Evolutionary conservation across 2,888 invertebrate genomes (phyloP), one percentile per base, ranked within the genome.

Genomic region (Iselma pallidipennis): DNA sequence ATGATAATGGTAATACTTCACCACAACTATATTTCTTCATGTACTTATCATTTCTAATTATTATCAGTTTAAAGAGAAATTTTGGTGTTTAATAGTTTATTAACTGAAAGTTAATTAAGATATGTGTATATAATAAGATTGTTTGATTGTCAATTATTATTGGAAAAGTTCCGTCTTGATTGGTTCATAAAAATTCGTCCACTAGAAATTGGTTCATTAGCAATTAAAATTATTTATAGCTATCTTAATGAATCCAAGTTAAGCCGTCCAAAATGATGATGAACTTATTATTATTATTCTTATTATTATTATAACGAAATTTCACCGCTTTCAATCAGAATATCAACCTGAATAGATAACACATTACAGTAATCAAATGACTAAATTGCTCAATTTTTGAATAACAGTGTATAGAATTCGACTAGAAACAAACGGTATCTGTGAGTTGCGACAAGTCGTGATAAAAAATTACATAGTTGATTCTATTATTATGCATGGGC

Each of bases 161-260:
- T 19, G 42, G 42, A 42, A 42, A 42, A 42, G 42, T 42, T 42
- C 42, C 42, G 42, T 42, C 21, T 42, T 42, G 42, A 42, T 42
- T 42, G 42, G 42, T 42, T 21, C 42, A 21, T 42, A 42, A 42
- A 42, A 42, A 42, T 42, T 42, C 42, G 42, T 42, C 42, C 42
- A 42, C 10, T 6, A n/a, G 37, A 37, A 37, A 37, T 37, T 37
- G 37, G 14, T 37, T 37, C 37, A 42, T 21, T 42, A 42, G 42
- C 42, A 42, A 42, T 42, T 42, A 42, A 42, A 42, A 42, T 42
- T 42, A 42, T 42, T 42, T 42, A 42, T 10, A 10, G 21, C 21
- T 21, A 12, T 42, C 42, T 42, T 42, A 42, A 42, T 42, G 42
- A 42, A 19, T 42, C 19, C 42, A 19, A 42, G 4, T 42, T 19